Percentiles rank a stretch among this genome's conserved stretches.
These are phyloP conservation scores for Pogonomyrmex californicus DNA, from an alignment of 1,140 invertebrate species.

Conservation along the genomic window DNA sequence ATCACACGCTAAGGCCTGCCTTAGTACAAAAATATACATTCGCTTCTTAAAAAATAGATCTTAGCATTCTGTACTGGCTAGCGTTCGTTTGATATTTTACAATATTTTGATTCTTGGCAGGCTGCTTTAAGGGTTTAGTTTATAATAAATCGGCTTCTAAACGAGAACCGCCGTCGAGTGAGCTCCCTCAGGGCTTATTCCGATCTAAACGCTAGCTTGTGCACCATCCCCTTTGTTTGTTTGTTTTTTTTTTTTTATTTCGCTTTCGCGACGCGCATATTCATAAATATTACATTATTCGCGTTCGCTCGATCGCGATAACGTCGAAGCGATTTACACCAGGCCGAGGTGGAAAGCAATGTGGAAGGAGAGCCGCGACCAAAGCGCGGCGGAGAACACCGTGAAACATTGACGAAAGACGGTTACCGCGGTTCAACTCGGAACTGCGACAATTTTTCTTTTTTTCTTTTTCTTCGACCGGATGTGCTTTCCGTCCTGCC, in stretches of 20 bases:
- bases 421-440: not conserved
- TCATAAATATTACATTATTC: constrained; percentile 63
- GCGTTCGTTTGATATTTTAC: constrained; percentile 75
- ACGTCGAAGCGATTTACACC: constrained; percentile 58
- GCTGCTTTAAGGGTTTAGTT: constrained; percentile 75
- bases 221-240: constrained; percentile 75
- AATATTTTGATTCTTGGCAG: constrained; percentile 81
- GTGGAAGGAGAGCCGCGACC: not conserved
- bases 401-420: constrained; percentile 24
- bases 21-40: constrained; percentile 87
- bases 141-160: constrained; percentile 69
- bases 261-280: constrained; percentile 66
- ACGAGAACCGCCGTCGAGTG: constrained; percentile 78
- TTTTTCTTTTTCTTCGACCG: not conserved
- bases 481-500: constrained; percentile 69
- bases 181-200: constrained; percentile 75
- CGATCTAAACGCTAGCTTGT: constrained; percentile 80
- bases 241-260: not conserved
- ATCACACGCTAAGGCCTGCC: constrained; percentile 85
- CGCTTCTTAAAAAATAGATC: constrained; percentile 87
- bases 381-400: constrained; percentile 18
- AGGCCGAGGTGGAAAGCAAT: constrained; percentile 67
- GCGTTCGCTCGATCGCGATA: constrained; percentile 28
- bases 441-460: not conserved
- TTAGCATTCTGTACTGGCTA: constrained; percentile 83